These are phyloP conservation scores for Charaxes varanes DNA, from an alignment of 1,140 invertebrate species.

Conservation along the genomic window DNA sequence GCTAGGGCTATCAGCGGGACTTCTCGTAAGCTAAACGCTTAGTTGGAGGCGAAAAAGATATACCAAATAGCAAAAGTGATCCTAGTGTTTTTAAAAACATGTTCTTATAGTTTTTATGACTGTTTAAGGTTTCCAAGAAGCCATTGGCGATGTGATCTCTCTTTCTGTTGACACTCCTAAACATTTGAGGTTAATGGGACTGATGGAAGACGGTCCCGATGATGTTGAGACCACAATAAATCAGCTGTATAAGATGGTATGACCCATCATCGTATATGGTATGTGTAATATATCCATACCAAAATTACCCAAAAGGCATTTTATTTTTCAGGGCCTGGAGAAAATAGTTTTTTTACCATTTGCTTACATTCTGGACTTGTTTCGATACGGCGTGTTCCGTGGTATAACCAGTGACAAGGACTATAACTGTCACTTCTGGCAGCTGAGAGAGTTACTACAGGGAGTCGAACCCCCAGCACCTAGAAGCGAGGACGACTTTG, in stretches of 20 bases:
- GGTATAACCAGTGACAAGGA: slow-evolving; percentile 80
- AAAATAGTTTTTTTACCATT: slow-evolving; percentile 94
- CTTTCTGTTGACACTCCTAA: slow-evolving; percentile 86
- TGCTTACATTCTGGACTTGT: slow-evolving; percentile 89
- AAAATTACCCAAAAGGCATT: background rate
- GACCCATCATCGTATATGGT: slow-evolving; percentile 6
- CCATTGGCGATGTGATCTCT: slow-evolving; percentile 91
- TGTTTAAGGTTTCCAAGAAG: slow-evolving; percentile 88
- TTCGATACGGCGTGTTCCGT: slow-evolving; percentile 90
- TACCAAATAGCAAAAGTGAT: too few species aligned
- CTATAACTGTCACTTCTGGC: slow-evolving; percentile 89
- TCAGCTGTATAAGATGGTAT: slow-evolving; percentile 80
- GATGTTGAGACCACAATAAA: slow-evolving; percentile 84
- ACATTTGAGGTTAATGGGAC: slow-evolving; percentile 85
- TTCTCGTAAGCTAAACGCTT: too few species aligned
- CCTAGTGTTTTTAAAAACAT: too few species aligned
- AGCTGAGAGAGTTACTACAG: slow-evolving; percentile 82
- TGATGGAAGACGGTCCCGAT: slow-evolving; percentile 77
- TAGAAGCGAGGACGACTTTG: slow-evolving; percentile 87
- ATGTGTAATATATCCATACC: too few species aligned
- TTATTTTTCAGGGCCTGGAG: slow-evolving; percentile 78
- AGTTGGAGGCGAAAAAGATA: too few species aligned
- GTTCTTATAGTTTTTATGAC: too few species aligned
- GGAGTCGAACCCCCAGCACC: slow-evolving; percentile 86
- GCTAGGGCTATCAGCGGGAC: too few species aligned